These are phyloP conservation scores for Tor tambroides DNA, from an alignment of 2,113 vertebrate species.

Conservation along the genomic window DNA sequence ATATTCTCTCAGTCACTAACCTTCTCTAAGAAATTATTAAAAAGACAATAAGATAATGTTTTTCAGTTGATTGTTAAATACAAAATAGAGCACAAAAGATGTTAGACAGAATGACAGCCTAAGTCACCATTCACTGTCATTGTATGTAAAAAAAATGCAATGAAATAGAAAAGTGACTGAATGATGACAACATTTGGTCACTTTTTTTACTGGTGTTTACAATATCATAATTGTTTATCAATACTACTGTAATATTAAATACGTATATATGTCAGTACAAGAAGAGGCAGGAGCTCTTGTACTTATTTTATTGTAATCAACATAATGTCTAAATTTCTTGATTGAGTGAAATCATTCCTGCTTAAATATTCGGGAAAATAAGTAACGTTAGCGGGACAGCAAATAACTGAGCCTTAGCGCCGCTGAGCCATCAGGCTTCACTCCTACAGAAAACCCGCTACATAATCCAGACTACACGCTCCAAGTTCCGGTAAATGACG, in stretches of 20 bases:
- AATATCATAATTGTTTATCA: neutral
- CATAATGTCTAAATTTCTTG: neutral
- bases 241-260: neutral
- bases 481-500: neutral
- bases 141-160: neutral
- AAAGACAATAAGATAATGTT: no score
- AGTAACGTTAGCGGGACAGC: neutral
- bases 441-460: neutral
- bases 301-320: neutral
- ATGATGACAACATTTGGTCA: neutral
- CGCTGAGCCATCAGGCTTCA: neutral
- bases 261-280: neutral
- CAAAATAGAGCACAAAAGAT: neutral
- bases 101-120: neutral
- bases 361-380: neutral
- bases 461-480: no score
- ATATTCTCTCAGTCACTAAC: neutral
- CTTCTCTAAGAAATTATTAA: no score
- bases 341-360: neutral
- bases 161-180: neutral
- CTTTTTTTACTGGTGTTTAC: neutral
- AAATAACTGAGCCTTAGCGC: neutral
- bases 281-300: neutral
- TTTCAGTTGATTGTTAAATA: neutral
- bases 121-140: neutral